Evolutionary conservation across 2,113 vertebrate genomes (phyloP).

Genomic region (Sinocyclocheilus maitianheensis): DNA sequence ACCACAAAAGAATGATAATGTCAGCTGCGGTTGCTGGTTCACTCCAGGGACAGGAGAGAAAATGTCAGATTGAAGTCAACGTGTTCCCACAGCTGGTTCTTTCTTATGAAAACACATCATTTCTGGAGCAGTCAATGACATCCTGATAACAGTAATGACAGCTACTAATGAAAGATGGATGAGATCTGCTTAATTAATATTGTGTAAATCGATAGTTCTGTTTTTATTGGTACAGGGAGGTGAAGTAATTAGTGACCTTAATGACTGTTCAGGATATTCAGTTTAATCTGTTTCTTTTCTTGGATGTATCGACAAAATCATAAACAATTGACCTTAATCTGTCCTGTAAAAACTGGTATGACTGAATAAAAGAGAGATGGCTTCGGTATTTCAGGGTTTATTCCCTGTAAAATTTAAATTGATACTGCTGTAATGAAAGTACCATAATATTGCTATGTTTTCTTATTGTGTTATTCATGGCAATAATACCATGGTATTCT

Average conservation of each 20-base stretch:
- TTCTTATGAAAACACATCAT: background rate
- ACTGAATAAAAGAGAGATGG: background rate
- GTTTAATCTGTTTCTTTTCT: background rate
- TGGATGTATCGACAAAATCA: background rate
- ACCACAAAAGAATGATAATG: background rate
- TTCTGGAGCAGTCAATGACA: background rate
- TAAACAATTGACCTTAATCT: background rate
- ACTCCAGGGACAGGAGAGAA: background rate
- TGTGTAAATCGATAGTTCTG: background rate
- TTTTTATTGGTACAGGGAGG: background rate
- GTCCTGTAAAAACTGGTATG: background rate
- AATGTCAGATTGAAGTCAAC: constrained; percentile 7
- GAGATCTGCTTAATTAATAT: background rate
- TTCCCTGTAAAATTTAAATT: too few relatives aligned
- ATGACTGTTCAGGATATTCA: background rate
- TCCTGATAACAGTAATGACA: background rate
- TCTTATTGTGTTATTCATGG: too few relatives aligned
- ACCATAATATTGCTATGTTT: too few relatives aligned
- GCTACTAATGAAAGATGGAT: constrained; percentile 2
- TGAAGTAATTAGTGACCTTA: background rate
- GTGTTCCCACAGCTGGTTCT: background rate
- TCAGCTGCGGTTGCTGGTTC: background rate
- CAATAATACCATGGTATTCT: too few relatives aligned
- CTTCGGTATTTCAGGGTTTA: too few relatives aligned
- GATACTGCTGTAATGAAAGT: too few relatives aligned